Percentiles rank a stretch among this genome's conserved stretches.
Evolutionary conservation across 2,888 invertebrate genomes (phyloP).

Genomic region (Augiades crinisus): DNA sequence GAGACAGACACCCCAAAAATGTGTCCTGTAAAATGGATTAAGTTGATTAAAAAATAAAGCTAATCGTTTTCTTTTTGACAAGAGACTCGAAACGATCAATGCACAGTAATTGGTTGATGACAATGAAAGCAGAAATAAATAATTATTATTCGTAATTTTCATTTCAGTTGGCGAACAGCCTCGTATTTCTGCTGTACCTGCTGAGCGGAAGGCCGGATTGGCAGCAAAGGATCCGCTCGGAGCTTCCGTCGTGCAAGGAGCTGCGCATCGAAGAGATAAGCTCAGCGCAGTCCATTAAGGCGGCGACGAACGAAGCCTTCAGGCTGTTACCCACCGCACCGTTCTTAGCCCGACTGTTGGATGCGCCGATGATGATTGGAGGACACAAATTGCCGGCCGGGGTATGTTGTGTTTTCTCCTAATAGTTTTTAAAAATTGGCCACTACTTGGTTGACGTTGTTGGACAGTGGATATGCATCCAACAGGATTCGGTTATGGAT

Average conservation of each 20-base stretch:
- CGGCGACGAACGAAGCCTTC: conserved; percentile 90
- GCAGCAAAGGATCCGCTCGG: conserved; percentile 84
- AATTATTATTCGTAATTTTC: conserved; percentile 5
- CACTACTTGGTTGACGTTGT: too few relatives aligned
- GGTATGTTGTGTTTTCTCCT: conserved; percentile 55
- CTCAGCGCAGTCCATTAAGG: conserved; percentile 87
- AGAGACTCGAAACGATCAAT: too few relatives aligned
- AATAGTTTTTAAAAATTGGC: too few relatives aligned
- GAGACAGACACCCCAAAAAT: too few relatives aligned
- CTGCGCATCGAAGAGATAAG: conserved; percentile 82
- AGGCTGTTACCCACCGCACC: conserved; percentile 89
- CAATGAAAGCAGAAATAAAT: too few relatives aligned
- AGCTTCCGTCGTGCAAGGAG: conserved; percentile 82
- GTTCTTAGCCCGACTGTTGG: conserved; percentile 88
- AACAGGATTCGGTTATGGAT: too few relatives aligned
- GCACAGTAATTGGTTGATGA: too few relatives aligned
- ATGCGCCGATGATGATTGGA: conserved; percentile 85
- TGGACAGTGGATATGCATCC: too few relatives aligned
- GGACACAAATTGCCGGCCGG: conserved; percentile 87
- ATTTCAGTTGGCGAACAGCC: conserved; percentile 87
- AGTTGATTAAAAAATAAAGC: not conserved
- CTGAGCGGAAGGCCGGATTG: conserved; percentile 85
- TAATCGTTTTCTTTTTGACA: not conserved
- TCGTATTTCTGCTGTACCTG: conserved; percentile 89
- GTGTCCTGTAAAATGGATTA: too few relatives aligned